Evolutionary conservation across 2,113 vertebrate genomes (phyloP).

Genomic region (Oriolus oriolus): DNA sequence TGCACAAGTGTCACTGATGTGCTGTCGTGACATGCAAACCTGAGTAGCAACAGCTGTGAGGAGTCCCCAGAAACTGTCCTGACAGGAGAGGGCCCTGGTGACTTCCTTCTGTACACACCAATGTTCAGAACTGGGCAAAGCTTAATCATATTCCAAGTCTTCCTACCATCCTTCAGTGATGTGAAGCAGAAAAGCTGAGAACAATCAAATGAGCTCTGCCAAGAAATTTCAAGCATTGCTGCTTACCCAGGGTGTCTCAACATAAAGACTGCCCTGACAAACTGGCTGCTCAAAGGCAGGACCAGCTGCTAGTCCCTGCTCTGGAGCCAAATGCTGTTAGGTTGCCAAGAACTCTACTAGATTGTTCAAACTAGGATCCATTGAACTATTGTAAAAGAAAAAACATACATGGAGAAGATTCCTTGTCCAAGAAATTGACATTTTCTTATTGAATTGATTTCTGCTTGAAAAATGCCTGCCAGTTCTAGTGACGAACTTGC

Average conservation of each 20-base stretch:
- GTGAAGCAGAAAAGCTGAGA: background rate
- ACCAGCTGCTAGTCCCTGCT: background rate
- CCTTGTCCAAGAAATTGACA: background rate
- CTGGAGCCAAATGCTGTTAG: background rate
- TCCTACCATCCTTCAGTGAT: background rate
- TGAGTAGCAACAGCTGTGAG: background rate
- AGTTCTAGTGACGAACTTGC: background rate
- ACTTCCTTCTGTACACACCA: background rate
- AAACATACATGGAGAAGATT: background rate
- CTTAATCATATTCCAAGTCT: background rate
- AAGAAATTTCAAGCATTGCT: background rate
- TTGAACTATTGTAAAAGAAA: background rate
- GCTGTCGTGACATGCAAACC: background rate
- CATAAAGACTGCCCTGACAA: background rate
- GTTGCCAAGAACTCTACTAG: background rate
- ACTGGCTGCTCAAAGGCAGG: background rate
- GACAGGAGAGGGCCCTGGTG: background rate
- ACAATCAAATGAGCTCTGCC: background rate
- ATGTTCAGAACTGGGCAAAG: background rate
- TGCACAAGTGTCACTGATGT: background rate
- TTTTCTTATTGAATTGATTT: constrained; percentile 16
- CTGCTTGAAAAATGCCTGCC: constrained; percentile 16
- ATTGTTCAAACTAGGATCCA: background rate
- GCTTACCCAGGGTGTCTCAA: background rate
- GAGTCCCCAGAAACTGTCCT: background rate